Evolutionary conservation across 2,113 vertebrate species (phyloP), one percentile per base, ranked within the genome.

Genomic region (Zeus faber): DNA sequence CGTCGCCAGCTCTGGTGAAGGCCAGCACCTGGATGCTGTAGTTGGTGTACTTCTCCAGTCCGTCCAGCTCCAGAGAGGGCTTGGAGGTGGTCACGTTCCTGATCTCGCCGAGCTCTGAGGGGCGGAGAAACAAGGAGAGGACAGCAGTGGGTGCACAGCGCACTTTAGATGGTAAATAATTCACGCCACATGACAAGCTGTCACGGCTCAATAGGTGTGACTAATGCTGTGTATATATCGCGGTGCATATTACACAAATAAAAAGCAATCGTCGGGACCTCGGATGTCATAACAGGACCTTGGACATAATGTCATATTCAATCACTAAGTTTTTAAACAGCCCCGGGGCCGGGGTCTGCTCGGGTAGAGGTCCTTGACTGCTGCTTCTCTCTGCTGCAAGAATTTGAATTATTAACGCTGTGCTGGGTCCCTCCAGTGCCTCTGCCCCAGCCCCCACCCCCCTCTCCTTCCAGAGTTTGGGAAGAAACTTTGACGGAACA

Each of bases 11-110:
- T 8, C 94, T 81, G 18, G 97, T 99, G 70, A 97, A 99, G 51
- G 97, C 90, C 86, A 98, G 56, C 72, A 99, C 95, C 75, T 98
- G 96, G 80, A 98, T 94, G 81, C 96, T 99, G 82, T 98, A 98
- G 87, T 99, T 99, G 79, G 97, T 99, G 63, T 95, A 98, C 69
- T 99, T 99, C 77, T 99, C 96, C 63, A 99, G 77, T 4, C 94
- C 93, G 1, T 97, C 94, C 81, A 99, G 84, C 79, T 99, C 96
- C 67, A 98, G 88, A 2, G 92, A 93, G 1, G 94, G 91, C 54
- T 97, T 93, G 0, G 91, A 91, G 6, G 95, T 97, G 1, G 95
- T 99, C 51, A 98, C 91, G 1, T 99, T 99, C 77, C 91, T 91
- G 80, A 98, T 98, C 65, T 98, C 96, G 8, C 97, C 97, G 14